Conservation (phyloP, 2,888 invertebrate genomes). For the Cyclophora albipunctata region DNA sequence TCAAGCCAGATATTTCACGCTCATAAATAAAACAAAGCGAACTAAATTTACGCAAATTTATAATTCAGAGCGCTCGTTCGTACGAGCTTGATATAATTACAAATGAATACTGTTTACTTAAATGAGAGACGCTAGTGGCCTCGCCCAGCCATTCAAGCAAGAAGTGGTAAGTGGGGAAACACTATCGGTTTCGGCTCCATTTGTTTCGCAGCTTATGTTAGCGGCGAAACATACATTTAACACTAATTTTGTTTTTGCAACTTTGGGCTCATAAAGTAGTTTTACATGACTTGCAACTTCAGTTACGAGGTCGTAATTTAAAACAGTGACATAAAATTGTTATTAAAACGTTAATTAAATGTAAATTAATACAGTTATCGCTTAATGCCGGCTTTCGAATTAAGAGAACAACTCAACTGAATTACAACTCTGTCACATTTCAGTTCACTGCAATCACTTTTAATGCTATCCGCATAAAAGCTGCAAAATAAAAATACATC, state of each 20-base stretch:
- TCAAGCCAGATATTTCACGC: slow-evolving; percentile 39
- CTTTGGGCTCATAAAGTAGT: no score
- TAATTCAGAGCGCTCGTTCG: slow-evolving; percentile 28
- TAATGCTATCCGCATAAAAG: slow-evolving; percentile 23
- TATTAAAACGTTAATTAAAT: not conserved
- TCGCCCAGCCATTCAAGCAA: not conserved
- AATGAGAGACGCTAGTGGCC: not conserved
- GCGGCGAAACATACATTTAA: no score
- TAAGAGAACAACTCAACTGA: slow-evolving; percentile 16
- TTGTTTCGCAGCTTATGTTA: no score
- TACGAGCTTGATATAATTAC: slow-evolving; percentile 27
- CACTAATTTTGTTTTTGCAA: no score
- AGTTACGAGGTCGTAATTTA: no score
- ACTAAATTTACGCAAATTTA: slow-evolving; percentile 40
- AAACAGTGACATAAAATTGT: not conserved
- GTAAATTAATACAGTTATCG: not conserved
- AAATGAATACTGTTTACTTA: slow-evolving; percentile 20
- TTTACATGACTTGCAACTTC: no score
- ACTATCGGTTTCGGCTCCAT: no score
- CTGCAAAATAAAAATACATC: slow-evolving; percentile 17
- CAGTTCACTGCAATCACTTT: slow-evolving; percentile 31
- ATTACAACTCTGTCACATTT: slow-evolving; percentile 19
- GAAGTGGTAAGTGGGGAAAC: not conserved
- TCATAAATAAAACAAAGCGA: slow-evolving; percentile 45
- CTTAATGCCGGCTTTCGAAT: not conserved